These are phyloP conservation scores for Podabrus alpinus DNA, from an alignment of 2,888 invertebrate genomes.

Conservation along the genomic window DNA sequence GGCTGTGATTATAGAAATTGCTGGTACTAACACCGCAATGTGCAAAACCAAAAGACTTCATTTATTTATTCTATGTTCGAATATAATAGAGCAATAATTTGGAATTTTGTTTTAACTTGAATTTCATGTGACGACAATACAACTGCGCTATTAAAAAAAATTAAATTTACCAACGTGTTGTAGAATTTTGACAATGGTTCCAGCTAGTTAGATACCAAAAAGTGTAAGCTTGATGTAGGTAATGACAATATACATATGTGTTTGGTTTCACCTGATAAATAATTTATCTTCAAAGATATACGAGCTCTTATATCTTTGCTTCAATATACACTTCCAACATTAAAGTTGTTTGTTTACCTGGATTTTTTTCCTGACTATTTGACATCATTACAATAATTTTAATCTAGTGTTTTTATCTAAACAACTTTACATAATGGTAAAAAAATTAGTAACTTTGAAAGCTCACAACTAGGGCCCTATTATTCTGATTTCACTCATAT, in stretches of 20 bases:
- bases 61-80: neutral
- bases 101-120: neutral
- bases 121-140: neutral
- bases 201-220: neutral
- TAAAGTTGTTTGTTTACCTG: no score
- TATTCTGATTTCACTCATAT: no score
- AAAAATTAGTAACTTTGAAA: no score
- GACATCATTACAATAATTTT: no score
- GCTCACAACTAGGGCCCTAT: no score
- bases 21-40: neutral
- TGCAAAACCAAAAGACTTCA: neutral
- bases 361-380: no score
- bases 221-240: neutral
- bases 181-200: neutral
- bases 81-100: neutral
- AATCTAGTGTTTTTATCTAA: no score
- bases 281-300: no score
- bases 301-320: no score
- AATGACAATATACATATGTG: neutral
- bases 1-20: neutral
- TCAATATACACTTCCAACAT: no score
- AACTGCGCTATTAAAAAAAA: neutral
- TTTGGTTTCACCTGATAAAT: no score
- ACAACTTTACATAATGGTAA: no score
- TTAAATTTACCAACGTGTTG: neutral